Base-by-base conservation (phyloP, 2,113 vertebrate species). In the Brevimyrus niger region DNA sequence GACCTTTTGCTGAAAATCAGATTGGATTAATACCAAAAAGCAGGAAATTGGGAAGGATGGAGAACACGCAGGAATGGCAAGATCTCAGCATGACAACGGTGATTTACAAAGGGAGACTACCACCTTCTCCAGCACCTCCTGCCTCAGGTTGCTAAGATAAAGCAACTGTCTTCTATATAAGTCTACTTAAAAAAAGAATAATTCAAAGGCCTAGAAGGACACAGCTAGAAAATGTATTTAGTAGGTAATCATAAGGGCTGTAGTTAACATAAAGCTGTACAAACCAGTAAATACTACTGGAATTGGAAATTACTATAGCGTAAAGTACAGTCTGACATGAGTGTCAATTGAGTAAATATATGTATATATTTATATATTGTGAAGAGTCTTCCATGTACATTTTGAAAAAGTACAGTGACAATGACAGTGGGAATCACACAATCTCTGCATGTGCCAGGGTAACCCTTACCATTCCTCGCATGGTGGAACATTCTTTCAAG, bases 1-100 rank as follows among this genome's bases (percentile, higher is more conserved):
- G 85, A 55, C 47, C 85, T 87, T 35, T 86, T 48, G 83, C 83
- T 87, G 27, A 86, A 86, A 86, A 50, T 48, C 46, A 47, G 85
- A 86, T 47, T 84, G 82, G 82, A 47, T 48, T 27, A 51, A 47
- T 35, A 31, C 3, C 47, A 55, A 53, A 53, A 87, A 38, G 23
- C 27, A 53, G 50, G 50, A 53, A 46, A 86, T 51, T 86, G 47
- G 46, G 47, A 86, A 35, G 23, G 85, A 8, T 17, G 53, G 85
- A 87, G 31, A 35, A 87, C 4, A 53, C 3, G 13, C n/a, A 27
- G 44, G 46, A 48, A 50, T 23, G 7, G 9, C n/a, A 0, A 50
- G 46, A 85, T 47, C 83, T 80, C 4, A 17, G 11, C 35, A 80
- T 35, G 13, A 38, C 4, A 1, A 4, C 5, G 13, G 23, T 27